A percentile compares a stretch with the other conserved stretches of the same genome.
These are phyloP conservation scores for Lasioglossum lativentre DNA, from an alignment of 2,888 invertebrate genomes.

Conservation along the genomic window DNA sequence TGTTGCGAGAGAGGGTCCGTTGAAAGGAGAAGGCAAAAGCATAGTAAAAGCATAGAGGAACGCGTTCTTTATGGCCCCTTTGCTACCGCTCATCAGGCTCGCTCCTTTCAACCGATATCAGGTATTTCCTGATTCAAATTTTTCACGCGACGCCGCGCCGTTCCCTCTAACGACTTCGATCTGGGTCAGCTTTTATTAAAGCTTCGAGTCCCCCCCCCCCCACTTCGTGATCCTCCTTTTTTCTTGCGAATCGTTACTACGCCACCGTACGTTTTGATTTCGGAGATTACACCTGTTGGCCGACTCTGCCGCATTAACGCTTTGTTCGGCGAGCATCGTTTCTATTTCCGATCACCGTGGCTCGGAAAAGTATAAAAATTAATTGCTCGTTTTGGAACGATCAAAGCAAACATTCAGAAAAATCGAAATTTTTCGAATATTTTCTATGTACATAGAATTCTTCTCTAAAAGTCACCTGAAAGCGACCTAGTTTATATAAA, in stretches of 20 bases:
- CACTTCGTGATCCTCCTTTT: background rate
- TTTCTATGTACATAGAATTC: too few relatives aligned
- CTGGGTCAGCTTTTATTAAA: constrained; percentile 55
- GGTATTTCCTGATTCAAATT: constrained; percentile 44
- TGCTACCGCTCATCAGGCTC: background rate
- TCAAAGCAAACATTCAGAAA: background rate
- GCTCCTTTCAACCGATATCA: constrained; percentile 33
- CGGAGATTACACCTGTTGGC: constrained; percentile 22
- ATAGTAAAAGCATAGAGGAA: background rate
- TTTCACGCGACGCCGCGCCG: constrained; percentile 31
- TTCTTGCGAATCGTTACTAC: background rate
- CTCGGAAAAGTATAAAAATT: background rate
- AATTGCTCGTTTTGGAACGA: background rate
- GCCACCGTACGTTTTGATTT: constrained; percentile 27
- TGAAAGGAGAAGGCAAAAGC: background rate
- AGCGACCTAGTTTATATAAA: background rate
- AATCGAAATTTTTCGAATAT: too few relatives aligned
- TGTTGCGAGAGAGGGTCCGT: too few relatives aligned
- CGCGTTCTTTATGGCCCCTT: background rate
- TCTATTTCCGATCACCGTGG: background rate
- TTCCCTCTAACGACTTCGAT: constrained; percentile 44
- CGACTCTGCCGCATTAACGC: background rate
- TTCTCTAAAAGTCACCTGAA: background rate
- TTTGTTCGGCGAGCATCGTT: background rate
- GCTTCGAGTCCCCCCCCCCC: background rate